phyloP scores from a whole-genome alignment of 2,888 invertebrate species.

The Parthenolecanium corni region DNA sequence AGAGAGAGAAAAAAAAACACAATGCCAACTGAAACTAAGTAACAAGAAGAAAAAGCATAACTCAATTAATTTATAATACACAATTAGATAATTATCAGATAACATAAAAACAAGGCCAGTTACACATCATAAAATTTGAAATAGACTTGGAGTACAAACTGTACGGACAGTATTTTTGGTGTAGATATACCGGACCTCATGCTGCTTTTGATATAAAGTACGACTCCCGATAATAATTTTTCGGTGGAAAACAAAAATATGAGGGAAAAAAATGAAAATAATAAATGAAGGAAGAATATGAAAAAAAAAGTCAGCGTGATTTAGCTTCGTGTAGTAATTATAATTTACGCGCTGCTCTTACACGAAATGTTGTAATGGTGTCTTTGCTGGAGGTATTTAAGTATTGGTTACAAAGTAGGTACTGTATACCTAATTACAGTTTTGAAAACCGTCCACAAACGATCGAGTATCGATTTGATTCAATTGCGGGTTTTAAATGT shows the following conservation, averaged over 20 bases:
- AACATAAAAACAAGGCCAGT: conserved; percentile 20
- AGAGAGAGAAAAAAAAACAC: background rate
- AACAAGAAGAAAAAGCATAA: conserved; percentile 8
- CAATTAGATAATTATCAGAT: conserved; percentile 20
- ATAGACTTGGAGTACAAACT: background rate
- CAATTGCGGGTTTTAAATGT: too few species aligned
- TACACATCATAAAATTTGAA: conserved; percentile 16
- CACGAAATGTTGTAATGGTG: too few species aligned
- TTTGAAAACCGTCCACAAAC: too few species aligned
- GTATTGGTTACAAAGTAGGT: too few species aligned
- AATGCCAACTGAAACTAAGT: conserved; percentile 9
- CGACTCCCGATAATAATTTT: conserved; percentile 12
- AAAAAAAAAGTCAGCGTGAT: background rate
- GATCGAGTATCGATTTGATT: too few species aligned
- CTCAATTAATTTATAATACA: conserved; percentile 21
- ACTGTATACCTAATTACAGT: too few species aligned
- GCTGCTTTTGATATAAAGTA: conserved; percentile 3
- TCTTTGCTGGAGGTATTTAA: too few species aligned
- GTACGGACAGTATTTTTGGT: background rate
- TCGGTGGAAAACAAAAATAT: background rate
- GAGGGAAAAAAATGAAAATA: too few species aligned
- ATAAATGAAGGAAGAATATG: too few species aligned
- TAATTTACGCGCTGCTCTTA: background rate
- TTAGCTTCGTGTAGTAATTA: conserved; percentile 12
- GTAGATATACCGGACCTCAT: conserved; percentile 6